These are phyloP conservation scores for Prostheceraeus crozeri DNA, from an alignment of 2,888 invertebrate genomes.

Conservation along the genomic window DNA sequence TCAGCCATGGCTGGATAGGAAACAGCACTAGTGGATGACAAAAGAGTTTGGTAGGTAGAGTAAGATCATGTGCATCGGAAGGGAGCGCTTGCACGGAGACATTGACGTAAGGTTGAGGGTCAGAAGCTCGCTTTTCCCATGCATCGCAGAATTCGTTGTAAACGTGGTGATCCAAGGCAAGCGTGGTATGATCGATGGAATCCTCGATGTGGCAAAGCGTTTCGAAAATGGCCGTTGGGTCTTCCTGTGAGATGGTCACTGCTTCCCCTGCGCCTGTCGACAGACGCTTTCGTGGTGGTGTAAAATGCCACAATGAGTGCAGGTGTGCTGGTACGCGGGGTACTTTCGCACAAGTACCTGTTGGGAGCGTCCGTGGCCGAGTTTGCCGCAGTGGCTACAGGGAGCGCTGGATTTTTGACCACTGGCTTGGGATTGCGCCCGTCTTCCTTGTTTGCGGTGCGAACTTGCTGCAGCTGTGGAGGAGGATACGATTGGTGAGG, in stretches of 20 bases:
- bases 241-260: too few relatives aligned
- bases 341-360: slow-evolving; percentile 26
- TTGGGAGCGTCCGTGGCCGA: slow-evolving; percentile 12
- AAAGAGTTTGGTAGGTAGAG: slow-evolving; percentile 15
- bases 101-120: slow-evolving; percentile 12
- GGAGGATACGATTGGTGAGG: too few relatives aligned
- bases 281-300: background rate
- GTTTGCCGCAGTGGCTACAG: slow-evolving; percentile 25
- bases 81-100: background rate
- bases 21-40: too few relatives aligned
- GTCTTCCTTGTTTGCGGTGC: too few relatives aligned
- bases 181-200: too few relatives aligned
- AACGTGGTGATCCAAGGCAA: slow-evolving; percentile 5
- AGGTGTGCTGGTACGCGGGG: slow-evolving; percentile 16
- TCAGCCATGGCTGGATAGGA: background rate
- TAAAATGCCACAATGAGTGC: slow-evolving; percentile 2
- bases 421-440: too few relatives aligned
- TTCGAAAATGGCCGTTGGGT: slow-evolving; percentile 19
- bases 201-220: background rate
- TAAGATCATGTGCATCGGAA: background rate
- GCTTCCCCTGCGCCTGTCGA: too few relatives aligned
- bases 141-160: background rate
- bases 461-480: too few relatives aligned
- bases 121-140: background rate
- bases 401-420: too few relatives aligned